These are phyloP conservation scores for Urocitellus parryii DNA, from an alignment of 2,113 vertebrate species.

Conservation along the genomic window DNA sequence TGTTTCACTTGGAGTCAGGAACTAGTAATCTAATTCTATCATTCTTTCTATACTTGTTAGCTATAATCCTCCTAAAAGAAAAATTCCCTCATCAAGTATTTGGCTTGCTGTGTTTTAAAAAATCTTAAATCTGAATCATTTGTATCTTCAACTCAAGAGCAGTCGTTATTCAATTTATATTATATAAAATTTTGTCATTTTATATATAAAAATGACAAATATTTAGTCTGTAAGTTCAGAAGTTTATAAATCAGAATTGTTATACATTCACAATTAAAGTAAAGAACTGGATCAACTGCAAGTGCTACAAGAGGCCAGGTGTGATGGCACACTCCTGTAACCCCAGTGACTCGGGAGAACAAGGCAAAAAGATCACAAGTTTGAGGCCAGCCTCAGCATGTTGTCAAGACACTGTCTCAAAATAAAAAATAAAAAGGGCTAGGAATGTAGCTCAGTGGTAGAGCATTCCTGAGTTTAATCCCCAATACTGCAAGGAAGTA, in stretches of 20 bases:
- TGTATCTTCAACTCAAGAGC: constrained; percentile 37
- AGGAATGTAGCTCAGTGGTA: no score
- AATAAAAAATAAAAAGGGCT: no score
- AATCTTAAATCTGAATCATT: constrained; percentile 7
- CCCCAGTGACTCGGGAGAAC: no score
- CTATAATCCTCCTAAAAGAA: constrained; percentile 19
- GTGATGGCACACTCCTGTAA: no score
- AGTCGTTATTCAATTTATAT: neutral
- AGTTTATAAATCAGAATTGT: constrained; percentile 3
- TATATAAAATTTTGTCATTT: no score
- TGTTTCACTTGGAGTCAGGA: constrained; percentile 9
- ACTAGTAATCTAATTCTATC: constrained; percentile 30
- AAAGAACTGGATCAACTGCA: neutral
- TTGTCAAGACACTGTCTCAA: no score
- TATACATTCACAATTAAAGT: neutral
- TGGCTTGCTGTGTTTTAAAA: neutral
- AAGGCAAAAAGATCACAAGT: no score
- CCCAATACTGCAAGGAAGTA: no score
- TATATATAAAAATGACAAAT: neutral
- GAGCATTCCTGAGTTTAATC: no score
- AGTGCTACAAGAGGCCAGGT: no score
- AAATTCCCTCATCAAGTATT: neutral
- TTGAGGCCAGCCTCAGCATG: no score
- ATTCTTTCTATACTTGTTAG: constrained; percentile 45
- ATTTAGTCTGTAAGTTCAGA: constrained; percentile 12